Evolutionary conservation across 2,113 vertebrate species (phyloP).

Genomic region (Recurvirostra avosetta): DNA sequence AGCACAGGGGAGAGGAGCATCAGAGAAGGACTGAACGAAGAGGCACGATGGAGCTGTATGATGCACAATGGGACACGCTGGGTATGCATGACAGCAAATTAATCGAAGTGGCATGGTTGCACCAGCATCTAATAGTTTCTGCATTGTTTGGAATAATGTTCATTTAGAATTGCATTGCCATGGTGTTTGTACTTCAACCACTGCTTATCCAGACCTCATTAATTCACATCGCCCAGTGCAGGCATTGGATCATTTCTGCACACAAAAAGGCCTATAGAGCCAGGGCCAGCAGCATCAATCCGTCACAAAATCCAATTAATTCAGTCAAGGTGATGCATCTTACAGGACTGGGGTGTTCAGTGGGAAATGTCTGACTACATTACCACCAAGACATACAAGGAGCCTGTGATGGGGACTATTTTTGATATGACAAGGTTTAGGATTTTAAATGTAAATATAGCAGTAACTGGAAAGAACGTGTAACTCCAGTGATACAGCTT

Average conservation of each 20-base stretch:
- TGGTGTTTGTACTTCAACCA: background rate
- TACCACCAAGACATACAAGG: background rate
- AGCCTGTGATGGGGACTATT: background rate
- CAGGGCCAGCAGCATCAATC: background rate
- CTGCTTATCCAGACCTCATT: background rate
- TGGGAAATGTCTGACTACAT: background rate
- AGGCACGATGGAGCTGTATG: background rate
- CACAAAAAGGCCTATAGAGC: background rate
- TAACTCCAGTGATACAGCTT: background rate
- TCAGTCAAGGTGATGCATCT: background rate
- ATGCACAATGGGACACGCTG: background rate
- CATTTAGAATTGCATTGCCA: background rate
- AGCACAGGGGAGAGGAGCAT: background rate
- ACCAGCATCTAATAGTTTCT: background rate
- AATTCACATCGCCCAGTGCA: background rate
- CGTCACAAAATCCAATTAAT: background rate
- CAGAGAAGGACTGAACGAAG: background rate
- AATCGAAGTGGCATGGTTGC: background rate
- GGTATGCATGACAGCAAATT: background rate
- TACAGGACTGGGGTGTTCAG: background rate
- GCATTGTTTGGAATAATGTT: background rate
- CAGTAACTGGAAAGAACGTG: background rate
- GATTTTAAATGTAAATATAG: background rate
- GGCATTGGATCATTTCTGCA: background rate
- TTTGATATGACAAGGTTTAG: background rate